Conservation (phyloP, 2,113 vertebrate genomes). For the Caracal caracal region DNA sequence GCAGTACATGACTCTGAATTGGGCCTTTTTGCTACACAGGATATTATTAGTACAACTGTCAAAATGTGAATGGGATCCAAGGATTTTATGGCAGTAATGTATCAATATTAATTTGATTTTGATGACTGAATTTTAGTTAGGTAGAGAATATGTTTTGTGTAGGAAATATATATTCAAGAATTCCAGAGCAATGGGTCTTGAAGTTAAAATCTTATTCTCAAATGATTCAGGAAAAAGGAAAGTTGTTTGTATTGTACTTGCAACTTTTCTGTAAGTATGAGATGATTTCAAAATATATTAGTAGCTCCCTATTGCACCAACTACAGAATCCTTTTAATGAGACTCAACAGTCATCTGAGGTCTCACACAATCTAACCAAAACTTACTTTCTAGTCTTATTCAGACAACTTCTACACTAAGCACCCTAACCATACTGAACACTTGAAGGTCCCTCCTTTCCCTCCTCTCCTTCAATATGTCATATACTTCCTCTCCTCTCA, state of each 20-base stretch:
- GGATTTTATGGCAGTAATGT: background rate
- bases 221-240: slow-evolving; percentile 25
- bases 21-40: background rate
- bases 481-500: background rate
- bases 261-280: background rate
- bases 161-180: slow-evolving; percentile 4
- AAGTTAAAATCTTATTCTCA: background rate
- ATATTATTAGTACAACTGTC: background rate
- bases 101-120: background rate
- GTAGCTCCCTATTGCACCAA: background rate
- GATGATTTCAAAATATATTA: background rate
- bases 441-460: background rate
- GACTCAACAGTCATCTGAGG: background rate
- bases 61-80: background rate
- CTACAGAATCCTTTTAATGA: background rate
- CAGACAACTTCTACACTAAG: background rate
- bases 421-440: background rate
- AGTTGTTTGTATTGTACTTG: background rate
- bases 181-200: background rate
- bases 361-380: background rate
- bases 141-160: background rate
- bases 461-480: background rate
- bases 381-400: background rate
- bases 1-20: background rate
- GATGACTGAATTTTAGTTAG: background rate